These are phyloP conservation scores for Eristalinus sepulchralis DNA, from an alignment of 2,888 invertebrate genomes.

Conservation along the genomic window DNA sequence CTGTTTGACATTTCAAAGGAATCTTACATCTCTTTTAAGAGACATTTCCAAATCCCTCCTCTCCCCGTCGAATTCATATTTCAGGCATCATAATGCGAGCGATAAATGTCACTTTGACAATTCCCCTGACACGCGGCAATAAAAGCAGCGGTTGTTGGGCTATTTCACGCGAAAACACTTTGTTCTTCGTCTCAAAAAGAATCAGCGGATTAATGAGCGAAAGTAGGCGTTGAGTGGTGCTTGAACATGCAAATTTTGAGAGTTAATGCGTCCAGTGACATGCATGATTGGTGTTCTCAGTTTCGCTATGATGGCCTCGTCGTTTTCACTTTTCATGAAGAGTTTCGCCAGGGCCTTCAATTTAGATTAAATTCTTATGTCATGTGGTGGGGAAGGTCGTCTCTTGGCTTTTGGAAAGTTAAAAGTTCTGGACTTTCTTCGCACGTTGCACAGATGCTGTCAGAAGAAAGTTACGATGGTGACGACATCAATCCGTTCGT, in stretches of 20 bases:
- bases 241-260: not conserved
- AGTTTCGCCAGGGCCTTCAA: not conserved
- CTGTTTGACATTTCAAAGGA: too few species aligned
- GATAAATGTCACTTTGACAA: not conserved
- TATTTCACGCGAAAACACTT: conserved; percentile 13
- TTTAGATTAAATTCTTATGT: not conserved
- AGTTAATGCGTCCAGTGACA: not conserved
- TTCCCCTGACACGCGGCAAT: not conserved
- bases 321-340: not conserved
- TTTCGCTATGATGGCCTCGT: not conserved
- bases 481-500: too few species aligned
- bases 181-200: conserved; percentile 44
- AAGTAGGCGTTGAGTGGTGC: not conserved
- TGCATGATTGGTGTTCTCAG: not conserved
- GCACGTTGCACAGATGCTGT: not conserved
- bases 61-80: not conserved
- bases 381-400: not conserved
- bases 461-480: too few species aligned
- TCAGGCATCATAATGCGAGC: not conserved
- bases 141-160: not conserved
- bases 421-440: too few species aligned
- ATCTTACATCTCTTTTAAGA: too few species aligned
- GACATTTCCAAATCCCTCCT: too few species aligned
- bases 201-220: not conserved
- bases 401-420: not conserved